These are phyloP conservation scores for Cheiracanthium punctorium DNA, from an alignment of 2,888 invertebrate species.

Conservation along the genomic window DNA sequence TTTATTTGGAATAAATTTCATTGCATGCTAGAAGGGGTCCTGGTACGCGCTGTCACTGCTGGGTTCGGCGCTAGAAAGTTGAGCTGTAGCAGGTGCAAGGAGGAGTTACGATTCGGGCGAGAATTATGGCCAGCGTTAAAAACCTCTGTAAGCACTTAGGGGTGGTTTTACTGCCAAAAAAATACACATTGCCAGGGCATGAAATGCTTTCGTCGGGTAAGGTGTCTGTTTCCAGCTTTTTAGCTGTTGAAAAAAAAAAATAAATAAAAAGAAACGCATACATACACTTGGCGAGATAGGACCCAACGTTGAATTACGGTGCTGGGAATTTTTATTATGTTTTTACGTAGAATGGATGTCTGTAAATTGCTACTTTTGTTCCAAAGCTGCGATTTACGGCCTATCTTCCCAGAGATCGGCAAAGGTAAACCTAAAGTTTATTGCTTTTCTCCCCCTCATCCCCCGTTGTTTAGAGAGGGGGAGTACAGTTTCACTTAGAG, in stretches of 20 bases:
- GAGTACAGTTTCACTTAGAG: too few species aligned
- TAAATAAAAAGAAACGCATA: not conserved
- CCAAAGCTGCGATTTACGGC: too few species aligned
- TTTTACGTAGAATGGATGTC: too few species aligned
- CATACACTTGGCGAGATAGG: not conserved
- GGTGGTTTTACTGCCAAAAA: constrained; percentile 2
- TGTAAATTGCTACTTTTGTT: too few species aligned
- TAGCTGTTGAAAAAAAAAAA: not conserved
- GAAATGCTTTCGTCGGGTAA: constrained; percentile 12
- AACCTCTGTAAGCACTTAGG: not conserved
- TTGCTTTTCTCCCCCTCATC: too few species aligned
- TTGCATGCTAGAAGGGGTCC: too few species aligned
- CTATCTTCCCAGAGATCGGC: too few species aligned
- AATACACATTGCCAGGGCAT: not conserved
- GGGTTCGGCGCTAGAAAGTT: constrained; percentile 30
- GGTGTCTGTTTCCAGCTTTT: constrained; percentile 41
- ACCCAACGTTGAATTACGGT: too few species aligned
- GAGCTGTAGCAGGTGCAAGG: constrained; percentile 49
- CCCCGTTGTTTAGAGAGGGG: too few species aligned
- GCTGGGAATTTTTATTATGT: too few species aligned
- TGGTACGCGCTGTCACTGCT: constrained; percentile 45
- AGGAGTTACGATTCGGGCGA: not conserved
- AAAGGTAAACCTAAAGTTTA: too few species aligned
- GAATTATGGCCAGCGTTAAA: constrained; percentile 10
- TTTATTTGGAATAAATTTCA: too few species aligned